These are phyloP conservation scores for Aulostomus chinensis DNA, from an alignment of 2,797 vertebrate genomes.

Conservation along the genomic window DNA sequence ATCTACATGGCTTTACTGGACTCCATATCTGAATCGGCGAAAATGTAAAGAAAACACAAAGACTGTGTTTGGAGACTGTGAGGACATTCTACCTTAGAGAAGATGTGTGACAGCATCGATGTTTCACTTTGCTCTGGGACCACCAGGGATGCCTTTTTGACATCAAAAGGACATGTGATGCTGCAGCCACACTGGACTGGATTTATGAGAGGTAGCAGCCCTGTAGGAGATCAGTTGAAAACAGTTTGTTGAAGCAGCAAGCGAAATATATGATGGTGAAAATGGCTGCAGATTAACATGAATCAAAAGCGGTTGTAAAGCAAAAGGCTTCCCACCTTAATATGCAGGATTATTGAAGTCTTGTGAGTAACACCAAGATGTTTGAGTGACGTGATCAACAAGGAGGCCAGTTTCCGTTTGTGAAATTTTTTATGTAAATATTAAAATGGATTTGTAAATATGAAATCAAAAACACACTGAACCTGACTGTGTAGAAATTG, in stretches of 20 bases:
- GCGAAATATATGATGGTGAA: not conserved
- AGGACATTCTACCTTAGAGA: conserved; percentile 8
- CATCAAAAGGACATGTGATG: not conserved
- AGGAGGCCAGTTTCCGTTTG: no score
- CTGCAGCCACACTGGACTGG: conserved; percentile 1
- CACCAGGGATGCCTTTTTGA: no score
- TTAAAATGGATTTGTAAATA: no score
- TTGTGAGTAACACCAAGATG: no score
- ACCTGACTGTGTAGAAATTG: no score
- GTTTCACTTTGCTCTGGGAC: conserved; percentile 1
- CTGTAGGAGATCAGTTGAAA: not conserved
- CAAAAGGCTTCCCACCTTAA: no score
- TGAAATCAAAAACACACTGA: no score
- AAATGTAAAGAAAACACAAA: conserved; percentile 31
- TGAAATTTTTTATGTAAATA: no score
- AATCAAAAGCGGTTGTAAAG: not conserved
- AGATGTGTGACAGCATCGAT: not conserved
- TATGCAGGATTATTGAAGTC: no score
- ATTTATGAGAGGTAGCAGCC: not conserved
- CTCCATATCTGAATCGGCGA: conserved; percentile 49
- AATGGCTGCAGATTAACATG: not conserved
- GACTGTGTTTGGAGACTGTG: conserved; percentile 3
- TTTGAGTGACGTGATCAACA: no score
- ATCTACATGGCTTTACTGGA: conserved; percentile 80
- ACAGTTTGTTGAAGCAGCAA: no score